Evolutionary conservation across 2,888 invertebrate genomes (phyloP), one percentile per base, ranked within the genome.

Genomic region (Thereva nobilitata): DNA sequence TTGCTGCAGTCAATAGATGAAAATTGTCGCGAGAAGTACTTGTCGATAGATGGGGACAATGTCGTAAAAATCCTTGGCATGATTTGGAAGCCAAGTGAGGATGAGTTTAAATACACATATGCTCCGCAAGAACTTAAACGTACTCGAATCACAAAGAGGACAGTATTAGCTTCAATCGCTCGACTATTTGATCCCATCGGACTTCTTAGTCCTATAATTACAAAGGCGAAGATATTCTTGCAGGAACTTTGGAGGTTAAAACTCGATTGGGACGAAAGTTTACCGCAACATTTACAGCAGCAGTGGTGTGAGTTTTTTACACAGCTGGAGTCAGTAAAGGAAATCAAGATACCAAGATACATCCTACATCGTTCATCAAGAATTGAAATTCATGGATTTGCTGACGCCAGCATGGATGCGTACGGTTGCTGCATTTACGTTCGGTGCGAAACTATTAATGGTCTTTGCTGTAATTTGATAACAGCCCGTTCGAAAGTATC

Each of bases 401-500:
- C 52, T 9, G 52, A 52, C 23, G 52, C 52, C 23, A 52, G 52
- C 52, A 12, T 23, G 23, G 10, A n/a, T 12, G 52, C 52, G 1
- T 52, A 52, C 23, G 52, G 52, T 5, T 52, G 52, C 23, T 52
- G 12, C 12, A 52, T 52, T 9, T 52, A 52, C 23, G 23, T 35
- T 9, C 52, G 23, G 0, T 52, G 52, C n/a, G 44, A 44, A 44
- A n/a, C 1, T 9, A 3, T 9, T 4, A 3, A 35, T 5, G 12
- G 4, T 5, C 4, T 37, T 6, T 3, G 5, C 3, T 38, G 38
- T 45, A n/a, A 57, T 9, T 12, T 57, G 6, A 2, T 47, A 10
- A 47, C 34, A 8, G 61, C 61, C 6, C 42, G 44, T 23, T 61
- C 61, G 0, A 61, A n/a, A 23, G 47, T 61, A 3, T 8, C 44